These are phyloP conservation scores for Burhinus oedicnemus DNA, from an alignment of 2,113 vertebrate species.

Conservation along the genomic window DNA sequence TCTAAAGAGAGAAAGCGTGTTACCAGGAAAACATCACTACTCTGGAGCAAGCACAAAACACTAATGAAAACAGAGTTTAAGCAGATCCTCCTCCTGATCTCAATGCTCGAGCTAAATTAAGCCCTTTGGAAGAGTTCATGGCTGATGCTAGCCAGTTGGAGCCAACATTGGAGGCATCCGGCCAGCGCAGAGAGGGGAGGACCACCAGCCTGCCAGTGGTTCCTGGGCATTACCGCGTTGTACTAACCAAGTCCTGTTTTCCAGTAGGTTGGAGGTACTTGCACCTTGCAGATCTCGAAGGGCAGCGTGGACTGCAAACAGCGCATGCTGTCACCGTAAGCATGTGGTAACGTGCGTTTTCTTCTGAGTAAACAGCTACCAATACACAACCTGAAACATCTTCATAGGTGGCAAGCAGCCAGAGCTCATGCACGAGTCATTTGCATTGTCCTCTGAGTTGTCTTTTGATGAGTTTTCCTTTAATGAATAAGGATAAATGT, in stretches of 20 bases:
- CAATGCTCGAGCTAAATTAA: slow-evolving; percentile 3
- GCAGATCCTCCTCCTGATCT: not conserved
- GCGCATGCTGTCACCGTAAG: not conserved
- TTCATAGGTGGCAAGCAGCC: not conserved
- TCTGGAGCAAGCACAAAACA: not conserved
- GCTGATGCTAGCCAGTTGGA: not conserved
- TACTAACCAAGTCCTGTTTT: not conserved
- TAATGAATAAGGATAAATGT: not conserved
- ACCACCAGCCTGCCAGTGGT: not conserved
- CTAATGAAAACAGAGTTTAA: not conserved
- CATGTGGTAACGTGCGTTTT: not conserved
- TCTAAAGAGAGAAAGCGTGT: not conserved
- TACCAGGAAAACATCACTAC: not conserved
- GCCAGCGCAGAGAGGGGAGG: not conserved
- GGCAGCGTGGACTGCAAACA: not conserved
- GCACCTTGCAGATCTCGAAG: not conserved
- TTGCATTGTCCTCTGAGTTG: not conserved
- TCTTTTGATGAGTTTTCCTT: not conserved
- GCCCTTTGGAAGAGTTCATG: not conserved
- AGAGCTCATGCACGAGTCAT: not conserved
- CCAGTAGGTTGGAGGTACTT: not conserved
- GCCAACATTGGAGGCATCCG: not conserved
- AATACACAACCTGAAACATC: not conserved
- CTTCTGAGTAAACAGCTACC: not conserved
- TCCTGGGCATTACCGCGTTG: rapidly evolving